A percentile compares a stretch with the other conserved stretches of the same genome.
These are phyloP conservation scores for Neotoxoptera formosana DNA, from an alignment of 1,140 invertebrate genomes.

Conservation along the genomic window DNA sequence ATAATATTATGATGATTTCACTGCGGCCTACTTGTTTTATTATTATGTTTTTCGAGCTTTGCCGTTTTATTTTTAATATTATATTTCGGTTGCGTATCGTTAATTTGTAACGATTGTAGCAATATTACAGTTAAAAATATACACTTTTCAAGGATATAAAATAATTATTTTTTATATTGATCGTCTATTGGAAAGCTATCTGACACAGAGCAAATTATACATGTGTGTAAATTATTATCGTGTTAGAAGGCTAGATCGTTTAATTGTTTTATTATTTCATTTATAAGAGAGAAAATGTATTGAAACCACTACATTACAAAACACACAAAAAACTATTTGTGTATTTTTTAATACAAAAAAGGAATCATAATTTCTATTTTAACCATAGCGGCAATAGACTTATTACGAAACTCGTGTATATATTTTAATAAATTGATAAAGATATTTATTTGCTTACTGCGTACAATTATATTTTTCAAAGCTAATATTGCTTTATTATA, in stretches of 20 bases:
- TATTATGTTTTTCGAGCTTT: not conserved
- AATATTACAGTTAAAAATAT: not conserved
- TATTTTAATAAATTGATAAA: not conserved
- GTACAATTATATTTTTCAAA: no score
- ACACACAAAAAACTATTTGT: no score
- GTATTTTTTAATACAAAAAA: no score
- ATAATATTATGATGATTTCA: not conserved
- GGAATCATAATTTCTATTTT: no score
- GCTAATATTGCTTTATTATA: not conserved
- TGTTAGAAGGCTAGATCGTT: not conserved
- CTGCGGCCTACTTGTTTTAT: not conserved
- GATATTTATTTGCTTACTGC: no score
- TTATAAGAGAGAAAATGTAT: not conserved
- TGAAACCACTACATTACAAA: not conserved
- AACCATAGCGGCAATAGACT: not conserved
- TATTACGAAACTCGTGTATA: not conserved
- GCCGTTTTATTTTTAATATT: not conserved
- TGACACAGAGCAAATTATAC: not conserved
- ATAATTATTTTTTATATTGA: not conserved
- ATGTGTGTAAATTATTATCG: not conserved
- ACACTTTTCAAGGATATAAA: not conserved
- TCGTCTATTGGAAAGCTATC: not conserved
- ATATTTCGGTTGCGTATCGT: not conserved
- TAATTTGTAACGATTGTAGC: not conserved
- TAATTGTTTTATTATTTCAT: not conserved